These are phyloP conservation scores for Trissoscelio sp. DNA, from an alignment of 2,888 invertebrate species.

Conservation along the genomic window DNA sequence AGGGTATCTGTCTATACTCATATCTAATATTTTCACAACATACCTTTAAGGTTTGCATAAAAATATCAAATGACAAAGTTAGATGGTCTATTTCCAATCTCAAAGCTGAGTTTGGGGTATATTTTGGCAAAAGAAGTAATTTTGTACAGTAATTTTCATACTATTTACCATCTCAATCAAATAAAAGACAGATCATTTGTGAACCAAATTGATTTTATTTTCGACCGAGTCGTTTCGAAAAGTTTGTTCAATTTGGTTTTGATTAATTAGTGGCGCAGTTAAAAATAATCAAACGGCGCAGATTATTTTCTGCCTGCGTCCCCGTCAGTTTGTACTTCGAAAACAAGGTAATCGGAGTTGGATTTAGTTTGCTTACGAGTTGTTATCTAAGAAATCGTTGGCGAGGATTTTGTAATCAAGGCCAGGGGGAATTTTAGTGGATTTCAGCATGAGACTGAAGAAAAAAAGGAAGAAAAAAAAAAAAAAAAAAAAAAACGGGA, in stretches of 20 bases:
- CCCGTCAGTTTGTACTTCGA: slow-evolving; percentile 37
- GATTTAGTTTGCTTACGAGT: slow-evolving; percentile 17
- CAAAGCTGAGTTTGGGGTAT: too few relatives aligned
- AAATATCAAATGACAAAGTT: too few relatives aligned
- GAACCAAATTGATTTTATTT: too few relatives aligned
- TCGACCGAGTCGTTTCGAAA: too few relatives aligned
- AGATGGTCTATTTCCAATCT: too few relatives aligned
- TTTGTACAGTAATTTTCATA: too few relatives aligned
- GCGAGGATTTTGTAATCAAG: slow-evolving; percentile 27
- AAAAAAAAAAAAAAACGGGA: background rate
- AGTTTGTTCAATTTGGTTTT: slow-evolving; percentile 10
- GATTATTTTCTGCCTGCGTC: slow-evolving; percentile 39
- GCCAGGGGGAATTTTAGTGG: slow-evolving; percentile 4
- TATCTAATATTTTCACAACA: too few relatives aligned
- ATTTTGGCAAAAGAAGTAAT: too few relatives aligned
- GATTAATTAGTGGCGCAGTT: slow-evolving; percentile 22
- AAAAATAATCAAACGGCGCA: slow-evolving; percentile 33
- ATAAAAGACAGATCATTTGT: too few relatives aligned
- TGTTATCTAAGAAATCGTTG: slow-evolving; percentile 36
- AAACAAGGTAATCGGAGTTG: slow-evolving; percentile 49
- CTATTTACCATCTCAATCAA: too few relatives aligned
- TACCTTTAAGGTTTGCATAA: too few relatives aligned
- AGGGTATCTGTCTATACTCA: too few relatives aligned
- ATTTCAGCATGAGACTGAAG: background rate
- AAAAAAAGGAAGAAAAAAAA: background rate